phyloP scores from a whole-genome alignment of 2,888 invertebrate species.

The Ctenicera cuprea region DNA sequence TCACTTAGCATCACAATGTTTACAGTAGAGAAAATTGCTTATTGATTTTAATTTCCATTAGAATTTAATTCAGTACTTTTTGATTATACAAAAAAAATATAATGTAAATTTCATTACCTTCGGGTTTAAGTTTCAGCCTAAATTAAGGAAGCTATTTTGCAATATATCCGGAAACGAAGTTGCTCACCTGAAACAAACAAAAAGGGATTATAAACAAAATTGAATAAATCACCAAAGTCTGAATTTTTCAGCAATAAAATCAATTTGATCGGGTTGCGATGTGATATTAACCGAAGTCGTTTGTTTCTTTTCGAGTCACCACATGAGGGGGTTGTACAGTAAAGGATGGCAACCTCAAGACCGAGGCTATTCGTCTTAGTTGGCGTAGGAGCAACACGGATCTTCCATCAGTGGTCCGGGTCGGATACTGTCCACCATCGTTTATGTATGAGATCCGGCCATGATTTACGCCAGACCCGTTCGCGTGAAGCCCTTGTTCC shows the following conservation, averaged over 20 bases:
- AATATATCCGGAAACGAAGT: background rate
- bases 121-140: background rate
- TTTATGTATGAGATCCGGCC: slow-evolving; percentile 65
- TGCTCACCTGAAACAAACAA: background rate
- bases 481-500: slow-evolving; percentile 51
- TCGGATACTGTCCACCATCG: slow-evolving; percentile 61
- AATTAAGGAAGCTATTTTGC: background rate
- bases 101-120: background rate
- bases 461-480: slow-evolving; percentile 61
- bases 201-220: background rate
- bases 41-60: too few relatives aligned
- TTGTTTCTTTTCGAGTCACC: slow-evolving; percentile 9
- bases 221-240: background rate
- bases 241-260: too few relatives aligned
- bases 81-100: too few relatives aligned
- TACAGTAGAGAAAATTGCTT: too few relatives aligned
- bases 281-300: slow-evolving; percentile 13
- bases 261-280: too few relatives aligned
- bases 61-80: too few relatives aligned
- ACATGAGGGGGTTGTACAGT: slow-evolving; percentile 6
- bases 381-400: slow-evolving; percentile 64
- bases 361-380: slow-evolving; percentile 65
- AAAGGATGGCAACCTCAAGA: slow-evolving; percentile 37
- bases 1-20: too few relatives aligned
- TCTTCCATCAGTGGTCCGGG: slow-evolving; percentile 65